Conservation (phyloP, 2,888 invertebrate genomes). For the Diadromus collaris region DNA sequence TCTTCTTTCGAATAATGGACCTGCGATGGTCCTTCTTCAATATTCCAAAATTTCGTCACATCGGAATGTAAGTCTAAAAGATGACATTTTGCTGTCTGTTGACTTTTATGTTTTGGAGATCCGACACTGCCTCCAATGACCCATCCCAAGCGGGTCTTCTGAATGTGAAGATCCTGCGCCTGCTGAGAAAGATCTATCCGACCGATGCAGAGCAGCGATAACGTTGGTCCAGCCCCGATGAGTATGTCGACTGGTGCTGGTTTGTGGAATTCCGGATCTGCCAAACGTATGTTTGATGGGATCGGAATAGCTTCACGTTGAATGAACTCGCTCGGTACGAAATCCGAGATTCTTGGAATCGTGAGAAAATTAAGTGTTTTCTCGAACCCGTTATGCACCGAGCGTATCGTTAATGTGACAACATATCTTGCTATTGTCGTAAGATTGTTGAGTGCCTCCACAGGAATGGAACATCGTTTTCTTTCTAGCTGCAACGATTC, state of each 20-base stretch:
- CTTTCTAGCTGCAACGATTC: constrained; percentile 42
- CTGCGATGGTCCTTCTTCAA: constrained; percentile 36
- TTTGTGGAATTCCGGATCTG: constrained; percentile 52
- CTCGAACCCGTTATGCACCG: constrained; percentile 39
- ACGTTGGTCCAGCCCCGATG: constrained; percentile 32
- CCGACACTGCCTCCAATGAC: constrained; percentile 24
- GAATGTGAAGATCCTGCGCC: not conserved
- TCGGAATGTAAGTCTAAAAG: not conserved
- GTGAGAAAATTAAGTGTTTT: constrained; percentile 47
- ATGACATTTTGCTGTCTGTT: not conserved
- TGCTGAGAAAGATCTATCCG: constrained; percentile 42
- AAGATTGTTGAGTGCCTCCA: constrained; percentile 53
- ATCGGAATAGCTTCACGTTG: constrained; percentile 6
- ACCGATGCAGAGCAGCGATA: constrained; percentile 52
- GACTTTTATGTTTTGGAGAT: not conserved
- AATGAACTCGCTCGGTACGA: constrained; percentile 38
- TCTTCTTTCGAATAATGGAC: constrained; percentile 23
- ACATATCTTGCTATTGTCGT: constrained; percentile 41
- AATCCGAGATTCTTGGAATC: constrained; percentile 49
- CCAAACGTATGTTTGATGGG: constrained; percentile 31
- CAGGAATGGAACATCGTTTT: constrained; percentile 39
- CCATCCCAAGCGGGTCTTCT: constrained; percentile 41
- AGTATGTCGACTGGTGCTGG: constrained; percentile 49
- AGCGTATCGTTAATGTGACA: constrained; percentile 38
- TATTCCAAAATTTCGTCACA: constrained; percentile 38